Percentiles rank a stretch among this genome's conserved stretches.
phyloP scores from a whole-genome alignment of 2,888 invertebrate species.

The Dinocampus coccinellae region DNA sequence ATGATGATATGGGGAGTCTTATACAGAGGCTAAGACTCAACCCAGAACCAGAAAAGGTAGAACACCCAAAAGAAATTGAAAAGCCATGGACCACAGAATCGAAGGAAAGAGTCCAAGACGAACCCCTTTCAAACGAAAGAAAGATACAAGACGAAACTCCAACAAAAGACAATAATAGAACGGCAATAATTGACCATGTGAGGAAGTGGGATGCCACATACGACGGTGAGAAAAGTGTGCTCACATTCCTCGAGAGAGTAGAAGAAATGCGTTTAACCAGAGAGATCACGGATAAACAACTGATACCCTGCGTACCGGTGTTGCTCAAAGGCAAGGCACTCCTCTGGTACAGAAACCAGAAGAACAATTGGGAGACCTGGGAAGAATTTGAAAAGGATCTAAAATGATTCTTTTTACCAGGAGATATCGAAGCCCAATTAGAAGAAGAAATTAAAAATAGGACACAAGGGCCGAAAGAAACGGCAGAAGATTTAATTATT shows the following conservation, averaged over 20 bases:
- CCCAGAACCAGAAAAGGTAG: too few relatives aligned
- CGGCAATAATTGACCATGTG: too few relatives aligned
- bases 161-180: too few relatives aligned
- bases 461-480: neutral
- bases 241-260: neutral
- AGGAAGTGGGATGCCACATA: neutral
- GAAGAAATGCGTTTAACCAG: neutral
- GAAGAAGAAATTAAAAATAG: too few relatives aligned
- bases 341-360: neutral
- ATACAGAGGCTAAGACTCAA: too few relatives aligned
- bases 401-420: neutral
- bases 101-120: too few relatives aligned
- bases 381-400: neutral
- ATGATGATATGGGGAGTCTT: too few relatives aligned
- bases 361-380: neutral
- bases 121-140: too few relatives aligned
- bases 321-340: neutral
- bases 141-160: too few relatives aligned
- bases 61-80: too few relatives aligned
- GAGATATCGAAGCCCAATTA: neutral
- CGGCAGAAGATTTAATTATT: slow-evolving; percentile 1
- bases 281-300: neutral
- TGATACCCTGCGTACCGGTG: neutral
- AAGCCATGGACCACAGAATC: too few relatives aligned
- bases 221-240: neutral